These are phyloP conservation scores for Orchesella cincta DNA, from an alignment of 1,140 invertebrate genomes.

Conservation along the genomic window DNA sequence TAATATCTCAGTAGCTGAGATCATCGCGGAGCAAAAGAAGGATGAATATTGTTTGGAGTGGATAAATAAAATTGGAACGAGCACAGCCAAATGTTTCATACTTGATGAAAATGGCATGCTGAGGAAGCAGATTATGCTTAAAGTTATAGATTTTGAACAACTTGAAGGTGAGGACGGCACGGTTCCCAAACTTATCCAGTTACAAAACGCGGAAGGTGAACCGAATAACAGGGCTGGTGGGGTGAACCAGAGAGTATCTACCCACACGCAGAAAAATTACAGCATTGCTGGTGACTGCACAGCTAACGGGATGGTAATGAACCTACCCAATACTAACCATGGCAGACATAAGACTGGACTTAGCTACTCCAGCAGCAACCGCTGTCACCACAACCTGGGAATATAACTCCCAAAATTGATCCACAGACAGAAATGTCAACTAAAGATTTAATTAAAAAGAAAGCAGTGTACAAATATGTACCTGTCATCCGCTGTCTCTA, in stretches of 20 bases:
- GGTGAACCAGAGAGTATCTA: background rate
- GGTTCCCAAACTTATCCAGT: background rate
- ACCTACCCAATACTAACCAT: too few relatives aligned
- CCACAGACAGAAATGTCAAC: background rate
- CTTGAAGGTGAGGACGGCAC: background rate
- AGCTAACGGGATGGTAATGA: too few relatives aligned
- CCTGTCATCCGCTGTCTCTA: background rate
- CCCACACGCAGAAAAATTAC: background rate
- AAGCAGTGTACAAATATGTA: background rate
- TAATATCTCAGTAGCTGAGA: background rate
- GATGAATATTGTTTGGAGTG: background rate
- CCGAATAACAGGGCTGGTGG: background rate
- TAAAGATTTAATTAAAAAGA: background rate
- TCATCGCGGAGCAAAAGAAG: background rate
- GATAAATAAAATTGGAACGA: background rate
- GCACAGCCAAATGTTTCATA: background rate
- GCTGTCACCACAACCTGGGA: background rate
- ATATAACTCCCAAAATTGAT: background rate
- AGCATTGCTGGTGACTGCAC: too few relatives aligned
- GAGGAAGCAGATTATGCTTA: background rate
- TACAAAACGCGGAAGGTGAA: background rate
- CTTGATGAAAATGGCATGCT: background rate
- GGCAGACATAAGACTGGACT: too few relatives aligned
- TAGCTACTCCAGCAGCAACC: too few relatives aligned
- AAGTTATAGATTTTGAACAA: background rate